Conservation (phyloP, 2,113 vertebrate species). For the Saccopteryx leptura region DNA sequence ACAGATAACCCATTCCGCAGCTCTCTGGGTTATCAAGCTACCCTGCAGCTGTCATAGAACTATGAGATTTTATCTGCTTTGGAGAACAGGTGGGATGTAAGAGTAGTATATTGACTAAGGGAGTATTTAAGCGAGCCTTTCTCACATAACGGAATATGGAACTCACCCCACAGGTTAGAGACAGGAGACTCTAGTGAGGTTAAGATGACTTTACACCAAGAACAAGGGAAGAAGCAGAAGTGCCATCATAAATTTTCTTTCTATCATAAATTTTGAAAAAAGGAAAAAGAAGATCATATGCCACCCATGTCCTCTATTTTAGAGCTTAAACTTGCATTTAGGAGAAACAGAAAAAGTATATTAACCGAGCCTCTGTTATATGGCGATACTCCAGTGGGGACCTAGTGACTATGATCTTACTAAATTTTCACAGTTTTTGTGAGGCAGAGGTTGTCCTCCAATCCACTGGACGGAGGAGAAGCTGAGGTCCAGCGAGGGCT, state of each 20-base stretch:
- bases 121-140: constrained; percentile 25
- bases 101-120: neutral
- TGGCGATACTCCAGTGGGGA: neutral
- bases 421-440: neutral
- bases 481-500: neutral
- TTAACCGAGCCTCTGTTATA: neutral
- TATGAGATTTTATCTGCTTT: neutral
- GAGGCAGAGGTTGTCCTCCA: neutral
- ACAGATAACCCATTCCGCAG: neutral
- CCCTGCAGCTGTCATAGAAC: neutral
- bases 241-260: neutral
- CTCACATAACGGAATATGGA: neutral
- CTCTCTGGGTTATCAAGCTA: neutral
- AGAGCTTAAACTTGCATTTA: neutral
- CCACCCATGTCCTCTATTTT: neutral
- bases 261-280: neutral
- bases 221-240: neutral
- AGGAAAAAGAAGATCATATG: neutral
- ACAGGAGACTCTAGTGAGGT: neutral
- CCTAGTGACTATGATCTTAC: neutral
- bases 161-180: neutral
- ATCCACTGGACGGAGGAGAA: neutral
- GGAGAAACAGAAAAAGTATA: constrained; percentile 8
- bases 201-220: neutral
- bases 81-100: neutral